Conservation (phyloP, 2,797 vertebrate species). For the Psittacula derbiana region DNA sequence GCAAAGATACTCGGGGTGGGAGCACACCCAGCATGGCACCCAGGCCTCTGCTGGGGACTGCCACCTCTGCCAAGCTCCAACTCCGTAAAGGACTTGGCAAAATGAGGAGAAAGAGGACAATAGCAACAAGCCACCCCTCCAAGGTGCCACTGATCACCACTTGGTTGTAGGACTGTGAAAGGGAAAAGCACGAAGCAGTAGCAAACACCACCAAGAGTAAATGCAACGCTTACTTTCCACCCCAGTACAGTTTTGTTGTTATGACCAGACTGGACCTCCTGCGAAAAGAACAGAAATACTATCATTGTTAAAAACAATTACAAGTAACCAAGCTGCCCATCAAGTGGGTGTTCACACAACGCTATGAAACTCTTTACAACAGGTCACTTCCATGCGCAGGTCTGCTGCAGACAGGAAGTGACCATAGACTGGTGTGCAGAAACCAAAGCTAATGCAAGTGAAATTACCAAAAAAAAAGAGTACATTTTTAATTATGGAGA, state of each 20-base stretch:
- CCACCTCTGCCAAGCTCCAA: fast-evolving
- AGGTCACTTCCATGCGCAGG: neutral
- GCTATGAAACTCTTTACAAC: too few relatives aligned
- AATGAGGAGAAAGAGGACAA: fast-evolving
- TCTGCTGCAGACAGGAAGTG: neutral
- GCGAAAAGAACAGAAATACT: neutral
- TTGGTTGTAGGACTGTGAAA: fast-evolving
- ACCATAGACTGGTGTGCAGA: neutral
- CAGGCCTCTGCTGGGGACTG: neutral
- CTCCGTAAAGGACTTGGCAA: neutral
- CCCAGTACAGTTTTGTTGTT: constrained; percentile 98
- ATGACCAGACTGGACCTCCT: constrained; percentile 97
- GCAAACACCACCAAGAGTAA: neutral
- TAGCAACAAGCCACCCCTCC: fast-evolving
- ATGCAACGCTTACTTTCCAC: constrained; percentile 88
- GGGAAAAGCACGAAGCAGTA: neutral
- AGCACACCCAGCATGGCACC: neutral
- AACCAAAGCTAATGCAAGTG: neutral
- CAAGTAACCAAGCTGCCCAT: neutral
- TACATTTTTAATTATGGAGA: neutral
- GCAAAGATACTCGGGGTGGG: fast-evolving
- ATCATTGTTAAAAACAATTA: fast-evolving
- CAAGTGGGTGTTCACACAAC: neutral
- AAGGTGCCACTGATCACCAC: fast-evolving
- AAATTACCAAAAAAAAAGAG: neutral